Evolutionary conservation across 2,113 vertebrate species (phyloP).

Genomic region (Macaca nemestrina): DNA sequence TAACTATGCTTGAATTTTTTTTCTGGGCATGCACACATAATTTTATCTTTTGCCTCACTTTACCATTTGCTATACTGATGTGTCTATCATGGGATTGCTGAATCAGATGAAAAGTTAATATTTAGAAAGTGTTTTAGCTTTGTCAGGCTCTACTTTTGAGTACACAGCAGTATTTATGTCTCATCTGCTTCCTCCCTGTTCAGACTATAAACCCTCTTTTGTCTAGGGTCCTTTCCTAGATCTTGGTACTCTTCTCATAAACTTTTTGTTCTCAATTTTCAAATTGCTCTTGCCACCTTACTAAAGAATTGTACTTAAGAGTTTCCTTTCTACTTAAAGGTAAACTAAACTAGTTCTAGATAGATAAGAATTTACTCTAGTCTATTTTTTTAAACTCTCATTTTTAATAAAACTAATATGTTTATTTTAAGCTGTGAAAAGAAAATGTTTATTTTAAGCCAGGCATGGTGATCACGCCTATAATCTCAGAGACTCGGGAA

Average conservation of each 20-base stretch:
- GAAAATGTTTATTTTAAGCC: no score
- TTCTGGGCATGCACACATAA: slow-evolving; percentile 40
- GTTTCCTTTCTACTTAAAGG: slow-evolving; percentile 9
- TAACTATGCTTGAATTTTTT: slow-evolving; percentile 51
- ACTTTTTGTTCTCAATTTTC: slow-evolving; percentile 35
- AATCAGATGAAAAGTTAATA: slow-evolving; percentile 72
- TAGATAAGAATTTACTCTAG: not conserved
- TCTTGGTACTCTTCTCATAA: slow-evolving; percentile 21
- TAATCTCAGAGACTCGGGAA: no score
- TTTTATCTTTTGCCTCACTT: slow-evolving; percentile 52
- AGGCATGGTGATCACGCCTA: no score
- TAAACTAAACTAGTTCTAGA: slow-evolving; percentile 12
- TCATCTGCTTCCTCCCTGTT: slow-evolving; percentile 48
- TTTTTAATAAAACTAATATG: slow-evolving; percentile 40
- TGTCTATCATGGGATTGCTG: slow-evolving; percentile 36
- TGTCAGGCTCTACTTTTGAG: slow-evolving; percentile 67
- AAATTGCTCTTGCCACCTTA: slow-evolving; percentile 11
- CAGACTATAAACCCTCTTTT: slow-evolving; percentile 40
- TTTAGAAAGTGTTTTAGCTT: slow-evolving; percentile 74
- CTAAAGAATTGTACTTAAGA: not conserved
- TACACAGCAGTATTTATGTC: slow-evolving; percentile 70
- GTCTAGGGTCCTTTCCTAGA: slow-evolving; percentile 26
- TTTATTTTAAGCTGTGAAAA: no score
- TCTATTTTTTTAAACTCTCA: not conserved
- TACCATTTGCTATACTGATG: slow-evolving; percentile 47